Conservation (phyloP, 2,797 vertebrate genomes). For the Psittacula derbiana region DNA sequence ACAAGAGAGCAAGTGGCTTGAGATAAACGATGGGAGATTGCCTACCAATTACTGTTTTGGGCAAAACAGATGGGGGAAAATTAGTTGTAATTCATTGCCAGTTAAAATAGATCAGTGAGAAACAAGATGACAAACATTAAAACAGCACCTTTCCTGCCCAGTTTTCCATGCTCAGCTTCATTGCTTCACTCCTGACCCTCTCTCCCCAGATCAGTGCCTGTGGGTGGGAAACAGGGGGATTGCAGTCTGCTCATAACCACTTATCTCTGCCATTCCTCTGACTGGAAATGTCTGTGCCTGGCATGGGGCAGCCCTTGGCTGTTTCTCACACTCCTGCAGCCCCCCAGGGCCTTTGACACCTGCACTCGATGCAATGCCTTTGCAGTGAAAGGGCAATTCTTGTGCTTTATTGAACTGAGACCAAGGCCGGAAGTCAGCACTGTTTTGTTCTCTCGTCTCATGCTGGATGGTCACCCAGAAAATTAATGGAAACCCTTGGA, state of each 20-base stretch:
- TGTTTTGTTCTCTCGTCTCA: not conserved
- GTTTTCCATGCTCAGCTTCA: not conserved
- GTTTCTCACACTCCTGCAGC: not conserved
- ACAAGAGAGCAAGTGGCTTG: not conserved
- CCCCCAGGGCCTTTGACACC: accelerated
- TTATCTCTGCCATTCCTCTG: not conserved
- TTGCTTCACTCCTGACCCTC: not conserved
- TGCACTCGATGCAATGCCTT: not conserved
- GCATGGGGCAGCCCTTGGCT: not conserved
- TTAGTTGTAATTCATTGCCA: not conserved
- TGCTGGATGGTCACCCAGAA: not conserved
- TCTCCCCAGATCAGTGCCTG: accelerated
- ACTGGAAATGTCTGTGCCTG: accelerated
- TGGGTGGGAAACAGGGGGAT: not conserved
- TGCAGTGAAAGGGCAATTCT: not conserved
- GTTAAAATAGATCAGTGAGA: not conserved
- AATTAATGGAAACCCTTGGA: not conserved
- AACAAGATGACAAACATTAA: not conserved
- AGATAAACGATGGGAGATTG: not conserved
- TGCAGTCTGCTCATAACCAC: accelerated
- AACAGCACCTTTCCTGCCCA: not conserved
- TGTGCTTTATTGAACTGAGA: not conserved
- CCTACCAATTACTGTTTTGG: not conserved
- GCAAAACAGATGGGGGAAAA: not conserved
- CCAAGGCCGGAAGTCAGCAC: not conserved